Conservation (phyloP, 2,888 invertebrate species). For the Euplexia lucipara region DNA sequence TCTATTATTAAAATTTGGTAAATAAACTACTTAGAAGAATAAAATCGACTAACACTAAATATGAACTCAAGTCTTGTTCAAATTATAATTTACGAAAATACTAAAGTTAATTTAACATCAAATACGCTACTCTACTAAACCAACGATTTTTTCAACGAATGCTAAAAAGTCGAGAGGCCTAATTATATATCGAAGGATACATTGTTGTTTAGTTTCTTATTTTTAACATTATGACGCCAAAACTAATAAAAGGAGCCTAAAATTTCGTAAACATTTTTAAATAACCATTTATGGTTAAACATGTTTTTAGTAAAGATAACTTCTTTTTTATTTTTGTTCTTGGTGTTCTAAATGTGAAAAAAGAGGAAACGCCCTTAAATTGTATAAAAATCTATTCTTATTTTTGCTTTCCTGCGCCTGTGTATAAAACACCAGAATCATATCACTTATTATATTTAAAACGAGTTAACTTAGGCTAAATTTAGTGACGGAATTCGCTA, state of each 20-base stretch:
- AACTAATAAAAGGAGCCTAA: not conserved
- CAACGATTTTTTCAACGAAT: constrained; percentile 73
- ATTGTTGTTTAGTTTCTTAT: constrained; percentile 59
- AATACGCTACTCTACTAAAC: constrained; percentile 58
- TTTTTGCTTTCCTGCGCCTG: constrained; percentile 73
- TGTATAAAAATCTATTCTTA: constrained; percentile 65
- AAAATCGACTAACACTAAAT: constrained; percentile 24
- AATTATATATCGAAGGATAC: constrained; percentile 71
- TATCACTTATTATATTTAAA: constrained; percentile 83
- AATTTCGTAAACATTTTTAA: not conserved
- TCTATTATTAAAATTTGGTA: constrained; percentile 40
- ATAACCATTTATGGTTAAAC: not conserved
- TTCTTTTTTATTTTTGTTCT: constrained; percentile 1
- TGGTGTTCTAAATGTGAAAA: constrained; percentile 30
- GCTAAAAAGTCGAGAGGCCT: constrained; percentile 72
- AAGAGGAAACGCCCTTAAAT: constrained; percentile 15
- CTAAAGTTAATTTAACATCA: constrained; percentile 48
- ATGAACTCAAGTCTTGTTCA: constrained; percentile 57
- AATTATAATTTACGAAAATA: constrained; percentile 57
- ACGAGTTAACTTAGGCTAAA: constrained; percentile 78
- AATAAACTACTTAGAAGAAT: constrained; percentile 7
- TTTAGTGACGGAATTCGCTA: constrained; percentile 78
- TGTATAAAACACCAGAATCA: constrained; percentile 86
- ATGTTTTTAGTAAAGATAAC: no score
- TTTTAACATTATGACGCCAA: constrained; percentile 33